Evolutionary conservation across 2,113 vertebrate genomes (phyloP).

Genomic region (Tupaia chinensis): DNA sequence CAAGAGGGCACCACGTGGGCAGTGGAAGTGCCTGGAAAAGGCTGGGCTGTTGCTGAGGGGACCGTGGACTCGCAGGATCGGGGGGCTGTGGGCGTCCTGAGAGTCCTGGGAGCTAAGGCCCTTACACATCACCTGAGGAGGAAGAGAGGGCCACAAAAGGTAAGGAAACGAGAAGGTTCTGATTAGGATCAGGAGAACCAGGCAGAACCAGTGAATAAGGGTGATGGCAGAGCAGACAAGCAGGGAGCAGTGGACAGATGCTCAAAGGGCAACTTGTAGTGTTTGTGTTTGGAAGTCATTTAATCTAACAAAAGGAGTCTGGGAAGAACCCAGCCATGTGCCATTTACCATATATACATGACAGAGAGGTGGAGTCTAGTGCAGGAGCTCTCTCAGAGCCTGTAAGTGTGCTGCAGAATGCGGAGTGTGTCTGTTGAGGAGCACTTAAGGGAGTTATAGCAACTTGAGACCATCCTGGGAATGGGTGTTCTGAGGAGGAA

Average conservation of each 20-base stretch:
- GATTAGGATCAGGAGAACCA: neutral
- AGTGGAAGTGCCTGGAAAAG: slow-evolving; percentile 85
- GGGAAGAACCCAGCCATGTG: too few relatives aligned
- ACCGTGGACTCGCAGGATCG: slow-evolving; percentile 85
- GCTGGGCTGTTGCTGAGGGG: slow-evolving; percentile 84
- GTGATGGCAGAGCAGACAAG: neutral
- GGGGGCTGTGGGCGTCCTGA: slow-evolving; percentile 83
- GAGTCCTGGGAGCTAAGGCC: slow-evolving; percentile 61
- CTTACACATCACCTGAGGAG: slow-evolving; percentile 86
- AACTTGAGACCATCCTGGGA: neutral
- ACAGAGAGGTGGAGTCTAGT: rapidly evolving
- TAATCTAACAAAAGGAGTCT: too few relatives aligned
- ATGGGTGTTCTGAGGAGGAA: neutral
- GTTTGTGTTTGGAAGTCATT: neutral
- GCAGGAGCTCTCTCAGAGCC: neutral
- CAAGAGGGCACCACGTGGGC: slow-evolving; percentile 81
- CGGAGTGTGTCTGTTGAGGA: neutral
- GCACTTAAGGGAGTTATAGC: neutral
- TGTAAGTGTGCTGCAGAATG: neutral
- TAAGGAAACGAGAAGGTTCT: neutral
- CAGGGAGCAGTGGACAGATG: neutral
- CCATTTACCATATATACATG: neutral
- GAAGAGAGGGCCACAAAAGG: neutral
- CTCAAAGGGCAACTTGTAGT: rapidly evolving
- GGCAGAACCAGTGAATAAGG: neutral